Base-by-base conservation (phyloP, 1,140 invertebrate species). In the Drosophila ficusphila region DNA sequence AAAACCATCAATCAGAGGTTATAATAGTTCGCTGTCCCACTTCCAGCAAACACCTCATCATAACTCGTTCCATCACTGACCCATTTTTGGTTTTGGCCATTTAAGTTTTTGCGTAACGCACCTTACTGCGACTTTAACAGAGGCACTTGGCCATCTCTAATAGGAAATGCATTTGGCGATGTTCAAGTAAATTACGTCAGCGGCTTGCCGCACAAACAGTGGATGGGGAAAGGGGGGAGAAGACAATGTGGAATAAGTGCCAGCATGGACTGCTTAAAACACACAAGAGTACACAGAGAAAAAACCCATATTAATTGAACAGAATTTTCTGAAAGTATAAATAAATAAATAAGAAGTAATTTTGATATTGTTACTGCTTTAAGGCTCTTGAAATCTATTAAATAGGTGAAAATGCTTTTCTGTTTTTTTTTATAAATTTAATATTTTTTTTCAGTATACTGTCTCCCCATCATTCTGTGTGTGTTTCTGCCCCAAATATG, bases 121-220 rank as follows among this genome's bases (percentile, higher is more conserved):
- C 62, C 62, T 67, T 67, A 60, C 46, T 51, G 25, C 42, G 18
- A 47, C 9, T 29, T 47, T 25, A 14, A 21, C 16, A 29, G 14
- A 27, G 29, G 25, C 53, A 72, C 46, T 52, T 61, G 46, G 31
- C 33, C 69, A 72, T 72, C 69, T 72, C 67, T 61, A 61, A 71
- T 72, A 51, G 48, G 42, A 79, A 86, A 86, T 86, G 81, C 81
- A 85, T 86, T 86, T 79, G 68, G 31, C 61, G 67, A 76, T 62
- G 81, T 56, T 85, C 53, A 77, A 72, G 81, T 79, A 71, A 79
- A 76, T 85, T 85, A 79, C 79, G 81, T 86, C 81, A 85, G 79
- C 70, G 81, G 71, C 67, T 85, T 68, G 76, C 42, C 62, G 34
- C 65, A 83, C 54, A 74, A 47, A 53, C 25, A 61, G 23, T 47